These are phyloP conservation scores for Pycnonotus jocosus DNA, from an alignment of 2,113 vertebrate species.

Conservation along the genomic window DNA sequence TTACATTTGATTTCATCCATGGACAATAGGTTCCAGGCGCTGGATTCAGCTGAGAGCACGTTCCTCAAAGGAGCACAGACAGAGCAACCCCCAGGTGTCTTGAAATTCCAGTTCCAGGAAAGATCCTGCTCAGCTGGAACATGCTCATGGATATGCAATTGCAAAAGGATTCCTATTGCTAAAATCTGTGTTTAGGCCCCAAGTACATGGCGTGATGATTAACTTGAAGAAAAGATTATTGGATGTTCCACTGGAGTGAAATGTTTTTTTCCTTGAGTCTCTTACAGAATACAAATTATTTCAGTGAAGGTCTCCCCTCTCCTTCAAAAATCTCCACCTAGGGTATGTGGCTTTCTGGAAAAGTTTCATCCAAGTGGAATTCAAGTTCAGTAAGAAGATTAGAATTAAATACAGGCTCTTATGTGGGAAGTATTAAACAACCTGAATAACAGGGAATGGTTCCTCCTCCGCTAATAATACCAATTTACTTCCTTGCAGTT, in stretches of 20 bases:
- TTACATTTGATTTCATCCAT: background rate
- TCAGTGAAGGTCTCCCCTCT: background rate
- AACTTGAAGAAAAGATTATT: background rate
- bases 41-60: background rate
- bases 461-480: background rate
- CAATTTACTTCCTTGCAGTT: background rate
- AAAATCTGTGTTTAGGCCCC: background rate
- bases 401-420: background rate
- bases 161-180: background rate
- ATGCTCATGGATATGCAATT: background rate
- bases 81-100: background rate
- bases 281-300: background rate
- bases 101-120: background rate
- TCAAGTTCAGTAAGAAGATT: background rate
- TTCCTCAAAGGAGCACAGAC: background rate
- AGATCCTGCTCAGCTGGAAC: background rate
- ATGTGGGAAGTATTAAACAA: background rate
- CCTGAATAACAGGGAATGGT: background rate
- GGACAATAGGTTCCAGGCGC: background rate
- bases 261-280: background rate
- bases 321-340: background rate
- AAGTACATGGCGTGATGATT: background rate
- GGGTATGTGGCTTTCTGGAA: background rate
- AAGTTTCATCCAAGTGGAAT: background rate
- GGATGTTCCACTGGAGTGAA: background rate